Conservation (phyloP, 2,113 vertebrate species). For the Crotophaga sulcirostris region DNA sequence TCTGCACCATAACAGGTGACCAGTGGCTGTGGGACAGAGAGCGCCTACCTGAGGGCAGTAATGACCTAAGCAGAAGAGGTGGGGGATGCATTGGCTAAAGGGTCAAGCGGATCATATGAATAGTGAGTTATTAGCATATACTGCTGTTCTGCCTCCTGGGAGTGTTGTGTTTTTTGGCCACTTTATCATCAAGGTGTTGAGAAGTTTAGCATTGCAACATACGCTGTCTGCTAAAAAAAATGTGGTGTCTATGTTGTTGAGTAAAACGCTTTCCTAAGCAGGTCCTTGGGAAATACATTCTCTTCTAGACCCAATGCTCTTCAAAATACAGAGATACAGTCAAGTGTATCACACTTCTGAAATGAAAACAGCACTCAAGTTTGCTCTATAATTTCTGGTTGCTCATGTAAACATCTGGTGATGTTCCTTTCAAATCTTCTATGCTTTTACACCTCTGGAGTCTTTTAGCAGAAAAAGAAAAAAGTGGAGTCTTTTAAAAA, state of each 20-base stretch:
- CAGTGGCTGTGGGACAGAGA: no score
- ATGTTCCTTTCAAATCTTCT: neutral
- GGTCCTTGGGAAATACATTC: constrained; percentile 24
- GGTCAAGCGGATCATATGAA: neutral
- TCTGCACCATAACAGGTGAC: no score
- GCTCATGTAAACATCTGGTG: neutral
- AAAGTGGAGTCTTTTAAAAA: neutral
- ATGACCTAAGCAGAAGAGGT: no score
- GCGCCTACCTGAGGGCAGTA: no score
- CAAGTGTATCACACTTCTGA: constrained; percentile 13
- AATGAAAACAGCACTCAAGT: neutral
- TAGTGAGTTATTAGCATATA: neutral
- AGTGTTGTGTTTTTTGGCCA: neutral
- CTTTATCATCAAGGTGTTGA: neutral
- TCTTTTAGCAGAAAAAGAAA: neutral
- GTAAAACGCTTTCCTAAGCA: constrained; percentile 2
- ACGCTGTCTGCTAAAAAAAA: neutral
- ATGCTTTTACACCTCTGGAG: neutral
- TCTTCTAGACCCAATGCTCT: constrained; percentile 16
- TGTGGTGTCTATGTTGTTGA: neutral
- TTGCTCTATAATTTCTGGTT: neutral
- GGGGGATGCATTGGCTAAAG: neutral
- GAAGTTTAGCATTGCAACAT: neutral
- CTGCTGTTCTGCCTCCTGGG: neutral
- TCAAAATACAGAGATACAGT: neutral